Evolutionary conservation across 2,113 vertebrate species (phyloP).

Genomic region (Pycnonotus jocosus): DNA sequence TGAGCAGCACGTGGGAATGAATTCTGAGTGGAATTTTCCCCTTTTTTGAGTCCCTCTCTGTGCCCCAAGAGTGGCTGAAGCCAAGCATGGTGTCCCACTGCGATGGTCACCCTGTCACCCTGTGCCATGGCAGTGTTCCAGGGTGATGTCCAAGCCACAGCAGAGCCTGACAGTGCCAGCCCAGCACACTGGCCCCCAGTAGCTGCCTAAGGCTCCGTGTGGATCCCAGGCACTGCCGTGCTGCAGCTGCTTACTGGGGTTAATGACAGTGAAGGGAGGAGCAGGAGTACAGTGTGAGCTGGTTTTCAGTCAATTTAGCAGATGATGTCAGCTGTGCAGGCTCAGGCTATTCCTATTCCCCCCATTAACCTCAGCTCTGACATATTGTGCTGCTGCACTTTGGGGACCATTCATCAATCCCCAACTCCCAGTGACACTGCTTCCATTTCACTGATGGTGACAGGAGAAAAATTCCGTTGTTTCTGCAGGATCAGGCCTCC

Average conservation of each 20-base stretch:
- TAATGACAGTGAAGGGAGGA: background rate
- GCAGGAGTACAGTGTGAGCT: background rate
- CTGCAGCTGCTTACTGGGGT: background rate
- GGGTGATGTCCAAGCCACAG: fast-evolving
- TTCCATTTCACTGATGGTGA: background rate
- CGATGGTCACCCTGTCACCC: fast-evolving
- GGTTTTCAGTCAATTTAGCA: background rate
- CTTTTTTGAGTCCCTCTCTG: background rate
- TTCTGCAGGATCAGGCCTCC: background rate
- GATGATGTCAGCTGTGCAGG: background rate
- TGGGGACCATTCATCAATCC: background rate
- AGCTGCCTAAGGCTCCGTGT: fast-evolving
- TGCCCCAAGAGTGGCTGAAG: fast-evolving
- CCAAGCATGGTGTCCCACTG: fast-evolving
- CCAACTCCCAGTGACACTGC: background rate
- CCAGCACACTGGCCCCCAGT: fast-evolving
- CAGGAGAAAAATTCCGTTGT: background rate
- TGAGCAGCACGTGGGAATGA: background rate
- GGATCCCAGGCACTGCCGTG: fast-evolving
- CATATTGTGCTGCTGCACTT: fast-evolving
- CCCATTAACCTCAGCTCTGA: background rate
- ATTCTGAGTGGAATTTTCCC: background rate
- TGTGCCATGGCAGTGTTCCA: fast-evolving
- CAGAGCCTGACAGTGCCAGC: fast-evolving
- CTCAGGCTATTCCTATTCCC: background rate